Evolutionary conservation across 2,113 vertebrate species (phyloP).

Genomic region (Poeciliopsis turrubarensis): DNA sequence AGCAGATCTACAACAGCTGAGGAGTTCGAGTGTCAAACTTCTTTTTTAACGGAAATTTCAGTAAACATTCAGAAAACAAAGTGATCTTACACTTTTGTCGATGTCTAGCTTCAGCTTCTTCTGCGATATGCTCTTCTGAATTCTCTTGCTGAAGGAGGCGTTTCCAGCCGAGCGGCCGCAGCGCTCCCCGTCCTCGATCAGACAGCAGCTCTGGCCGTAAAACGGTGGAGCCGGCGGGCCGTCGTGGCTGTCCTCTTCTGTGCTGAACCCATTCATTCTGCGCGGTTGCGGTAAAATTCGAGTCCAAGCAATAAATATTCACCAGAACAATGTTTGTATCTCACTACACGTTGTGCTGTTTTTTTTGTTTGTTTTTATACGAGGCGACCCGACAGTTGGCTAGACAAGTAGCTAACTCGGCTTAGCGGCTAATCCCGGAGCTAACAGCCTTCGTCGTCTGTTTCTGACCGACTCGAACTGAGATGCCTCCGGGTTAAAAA

Average conservation of each 20-base stretch:
- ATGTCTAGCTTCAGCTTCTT: constrained; percentile 95
- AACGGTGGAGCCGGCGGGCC: constrained; percentile 88
- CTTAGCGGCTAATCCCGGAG: constrained; percentile 2
- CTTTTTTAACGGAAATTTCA: no score
- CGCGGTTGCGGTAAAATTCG: neutral
- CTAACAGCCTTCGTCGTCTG: neutral
- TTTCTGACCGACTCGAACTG: neutral
- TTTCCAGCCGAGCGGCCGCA: constrained; percentile 94
- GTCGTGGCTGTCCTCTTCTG: constrained; percentile 95
- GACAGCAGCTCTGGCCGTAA: constrained; percentile 95
- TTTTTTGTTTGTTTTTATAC: constrained; percentile 31
- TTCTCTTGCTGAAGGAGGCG: constrained; percentile 95
- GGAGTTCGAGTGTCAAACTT: no score
- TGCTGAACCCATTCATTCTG: constrained; percentile 96
- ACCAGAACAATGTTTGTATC: neutral
- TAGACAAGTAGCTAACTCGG: constrained; percentile 30
- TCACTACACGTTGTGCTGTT: constrained; percentile 29
- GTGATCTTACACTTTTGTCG: constrained; percentile 87
- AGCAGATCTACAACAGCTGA: no score
- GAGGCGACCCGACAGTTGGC: constrained; percentile 20
- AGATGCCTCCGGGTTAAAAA: neutral
- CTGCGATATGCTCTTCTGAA: constrained; percentile 95
- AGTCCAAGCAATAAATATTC: neutral
- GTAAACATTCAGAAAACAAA: no score
- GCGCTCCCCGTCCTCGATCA: constrained; percentile 95